Evolutionary conservation across 2,113 vertebrate genomes (phyloP), one percentile per base, ranked within the genome.

Genomic region (Brachypodius melanocephalos): DNA sequence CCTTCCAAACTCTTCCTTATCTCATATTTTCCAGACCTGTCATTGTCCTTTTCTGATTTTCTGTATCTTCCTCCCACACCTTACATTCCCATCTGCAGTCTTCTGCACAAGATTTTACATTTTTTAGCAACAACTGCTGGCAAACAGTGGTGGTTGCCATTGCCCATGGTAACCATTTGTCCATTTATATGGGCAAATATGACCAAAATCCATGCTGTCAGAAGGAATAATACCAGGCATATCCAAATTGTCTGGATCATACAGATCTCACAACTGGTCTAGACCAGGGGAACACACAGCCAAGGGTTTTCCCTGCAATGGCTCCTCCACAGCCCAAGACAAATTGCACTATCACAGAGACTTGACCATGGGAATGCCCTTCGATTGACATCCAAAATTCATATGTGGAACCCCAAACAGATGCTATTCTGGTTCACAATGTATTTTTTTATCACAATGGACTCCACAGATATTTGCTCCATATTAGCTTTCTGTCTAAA

Each of bases 361-460:
- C 29, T 13, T 67, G n/a, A 76, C 31, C 22, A 21, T 43, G 8
- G n/a, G 40, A 82, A 68, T 1, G 0, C 38, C 25, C 49, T 49
- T 62, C 0, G 0, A 12, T 2, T 67, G 59, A 38, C 48, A 25
- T 32, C 24, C 34, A 40, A 63, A 83, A 28, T 2, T 12, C 7
- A 52, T 17, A 49, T 5, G 8, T 79, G 21, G 66, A 82, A 66
- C 18, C 17, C 24, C 62, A 89, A 82, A 80, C 1, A 43, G 16
- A 57, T 75, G 17, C 28, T 58, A 16, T 2, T 79, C 14, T 79
- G 18, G 58, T 76, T 91, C 75, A 76, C 17, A 52, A 18, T 31
- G 6, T 10, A 46, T n/a, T 32, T 31, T 66, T 86, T 76, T 52
- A 55, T 79, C 9, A 22, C 26, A 55, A 14, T 69, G 26, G 89